These are phyloP conservation scores for Lepidurus couesii DNA, from an alignment of 1,140 invertebrate genomes.

Conservation along the genomic window DNA sequence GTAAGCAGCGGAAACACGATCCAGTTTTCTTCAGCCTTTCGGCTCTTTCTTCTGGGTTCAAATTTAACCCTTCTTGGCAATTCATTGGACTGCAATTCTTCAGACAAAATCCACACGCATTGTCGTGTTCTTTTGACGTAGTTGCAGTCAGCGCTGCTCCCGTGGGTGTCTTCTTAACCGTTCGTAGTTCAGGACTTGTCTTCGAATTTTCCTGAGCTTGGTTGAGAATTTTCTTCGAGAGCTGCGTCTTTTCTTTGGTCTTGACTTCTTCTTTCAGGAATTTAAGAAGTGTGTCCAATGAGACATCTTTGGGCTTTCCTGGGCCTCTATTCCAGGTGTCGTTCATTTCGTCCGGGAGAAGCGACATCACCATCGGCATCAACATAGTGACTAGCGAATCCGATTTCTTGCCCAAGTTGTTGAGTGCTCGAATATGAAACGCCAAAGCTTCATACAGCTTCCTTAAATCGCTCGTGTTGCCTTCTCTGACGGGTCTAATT, in stretches of 20 bases:
- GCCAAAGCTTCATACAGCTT: conserved; percentile 16
- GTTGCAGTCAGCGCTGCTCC: neutral
- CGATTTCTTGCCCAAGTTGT: neutral
- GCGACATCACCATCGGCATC: neutral
- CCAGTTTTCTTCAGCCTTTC: conserved; percentile 20
- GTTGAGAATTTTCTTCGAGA: neutral
- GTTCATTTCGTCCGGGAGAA: conserved; percentile 24
- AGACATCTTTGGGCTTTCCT: neutral
- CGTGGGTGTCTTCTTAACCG: neutral
- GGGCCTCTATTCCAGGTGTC: neutral
- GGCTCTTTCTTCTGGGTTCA: neutral
- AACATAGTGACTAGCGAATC: conserved; percentile 24
- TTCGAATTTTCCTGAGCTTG: neutral
- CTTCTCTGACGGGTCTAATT: neutral
- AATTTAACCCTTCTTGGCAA: neutral
- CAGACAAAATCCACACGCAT: conserved; percentile 5
- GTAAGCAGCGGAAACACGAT: neutral
- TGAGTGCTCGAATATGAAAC: conserved; percentile 22
- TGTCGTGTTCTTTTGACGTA: neutral
- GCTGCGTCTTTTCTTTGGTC: conserved; percentile 4
- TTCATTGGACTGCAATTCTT: neutral
- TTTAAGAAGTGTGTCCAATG: neutral
- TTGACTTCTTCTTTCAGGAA: conserved; percentile 18
- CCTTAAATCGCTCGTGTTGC: neutral
- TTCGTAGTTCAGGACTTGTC: neutral